Conservation (phyloP, 2,797 vertebrate genomes). For the Acridotheres tristis region DNA sequence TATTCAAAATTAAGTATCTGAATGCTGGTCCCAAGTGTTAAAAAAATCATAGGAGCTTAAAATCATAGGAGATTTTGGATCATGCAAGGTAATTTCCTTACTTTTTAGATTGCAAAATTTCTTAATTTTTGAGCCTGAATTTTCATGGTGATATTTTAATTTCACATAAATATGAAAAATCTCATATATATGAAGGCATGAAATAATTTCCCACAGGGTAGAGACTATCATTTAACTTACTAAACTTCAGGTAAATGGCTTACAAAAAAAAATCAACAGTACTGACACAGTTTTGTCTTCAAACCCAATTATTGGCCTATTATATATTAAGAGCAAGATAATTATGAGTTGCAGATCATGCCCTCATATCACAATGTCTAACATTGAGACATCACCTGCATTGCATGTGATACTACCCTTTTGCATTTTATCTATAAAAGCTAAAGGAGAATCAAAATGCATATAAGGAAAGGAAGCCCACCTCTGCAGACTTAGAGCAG, state of each 20-base stretch:
- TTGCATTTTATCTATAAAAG: not conserved
- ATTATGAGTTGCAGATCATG: not conserved
- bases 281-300: not conserved
- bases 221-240: not conserved
- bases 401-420: not conserved
- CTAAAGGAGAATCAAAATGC: not conserved
- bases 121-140: not conserved
- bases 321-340: not conserved
- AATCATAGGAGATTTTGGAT: not conserved
- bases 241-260: not conserved
- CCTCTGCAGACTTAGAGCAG: not conserved
- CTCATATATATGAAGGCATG: not conserved
- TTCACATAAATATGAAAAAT: not conserved
- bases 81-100: not conserved
- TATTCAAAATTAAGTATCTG: not conserved
- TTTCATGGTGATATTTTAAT: not conserved
- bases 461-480: not conserved
- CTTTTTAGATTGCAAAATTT: not conserved
- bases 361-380: not conserved
- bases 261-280: not conserved
- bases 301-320: not conserved
- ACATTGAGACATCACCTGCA: not conserved
- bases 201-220: not conserved
- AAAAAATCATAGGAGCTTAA: not conserved
- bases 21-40: not conserved